A percentile compares a stretch with the other conserved stretches of the same genome.
Evolutionary conservation across 1,140 invertebrate species (phyloP).

Genomic region (Gerris buenoi): DNA sequence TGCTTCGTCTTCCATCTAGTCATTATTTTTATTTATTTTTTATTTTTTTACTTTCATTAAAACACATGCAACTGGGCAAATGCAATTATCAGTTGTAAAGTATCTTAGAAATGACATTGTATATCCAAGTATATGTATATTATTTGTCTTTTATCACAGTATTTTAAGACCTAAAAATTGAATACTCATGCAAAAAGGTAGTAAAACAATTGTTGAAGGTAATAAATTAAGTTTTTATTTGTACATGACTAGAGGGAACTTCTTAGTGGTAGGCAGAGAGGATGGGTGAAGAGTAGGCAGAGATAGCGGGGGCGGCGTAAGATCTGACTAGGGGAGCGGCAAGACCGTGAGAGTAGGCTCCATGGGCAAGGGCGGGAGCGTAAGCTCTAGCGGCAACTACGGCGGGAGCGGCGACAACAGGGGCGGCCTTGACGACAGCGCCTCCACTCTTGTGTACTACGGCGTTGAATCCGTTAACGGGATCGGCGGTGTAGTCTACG

Average conservation of each 20-base stretch:
- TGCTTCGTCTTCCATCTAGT: too few relatives aligned
- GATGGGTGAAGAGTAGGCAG: background rate
- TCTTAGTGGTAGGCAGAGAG: background rate
- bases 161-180: too few relatives aligned
- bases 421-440: background rate
- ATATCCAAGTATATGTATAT: too few relatives aligned
- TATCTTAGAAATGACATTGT: too few relatives aligned
- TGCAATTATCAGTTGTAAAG: too few relatives aligned
- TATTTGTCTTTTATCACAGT: too few relatives aligned
- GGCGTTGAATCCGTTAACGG: constrained; percentile 23
- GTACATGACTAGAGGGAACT: background rate
- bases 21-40: too few relatives aligned
- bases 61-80: too few relatives aligned
- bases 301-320: background rate
- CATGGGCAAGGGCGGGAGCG: background rate
- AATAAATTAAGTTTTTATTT: background rate
- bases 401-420: background rate
- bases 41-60: too few relatives aligned
- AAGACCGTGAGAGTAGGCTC: too few relatives aligned
- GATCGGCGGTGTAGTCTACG: constrained; percentile 14
- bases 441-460: constrained; percentile 19
- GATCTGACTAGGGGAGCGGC: background rate
- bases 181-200: too few relatives aligned
- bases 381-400: background rate
- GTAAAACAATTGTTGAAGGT: too few relatives aligned